phyloP scores from a whole-genome alignment of 2,797 vertebrate genomes.

The Gouania willdenowi region DNA sequence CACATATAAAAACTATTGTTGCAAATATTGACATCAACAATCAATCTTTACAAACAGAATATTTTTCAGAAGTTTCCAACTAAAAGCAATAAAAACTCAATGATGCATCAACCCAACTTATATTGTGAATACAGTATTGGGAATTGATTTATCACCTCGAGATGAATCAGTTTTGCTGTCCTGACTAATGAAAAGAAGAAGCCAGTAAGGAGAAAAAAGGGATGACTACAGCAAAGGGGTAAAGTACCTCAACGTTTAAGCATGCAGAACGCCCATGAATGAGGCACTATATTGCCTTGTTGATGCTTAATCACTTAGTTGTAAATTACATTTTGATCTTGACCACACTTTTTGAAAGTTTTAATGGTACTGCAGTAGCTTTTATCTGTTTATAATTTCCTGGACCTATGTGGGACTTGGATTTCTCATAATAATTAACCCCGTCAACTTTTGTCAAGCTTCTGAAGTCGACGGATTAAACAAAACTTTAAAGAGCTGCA shows the following conservation, averaged over 20 bases:
- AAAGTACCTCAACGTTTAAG: no score
- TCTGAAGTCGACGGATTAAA: slow-evolving; percentile 9
- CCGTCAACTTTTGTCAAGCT: slow-evolving; percentile 27
- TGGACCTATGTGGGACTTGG: slow-evolving; percentile 25
- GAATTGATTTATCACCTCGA: not conserved
- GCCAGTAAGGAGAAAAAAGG: not conserved
- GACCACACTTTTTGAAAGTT: no score
- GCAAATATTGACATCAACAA: no score
- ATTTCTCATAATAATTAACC: slow-evolving; percentile 56
- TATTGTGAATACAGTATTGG: no score
- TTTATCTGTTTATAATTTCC: slow-evolving; percentile 33
- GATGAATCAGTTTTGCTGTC: slow-evolving; percentile 24
- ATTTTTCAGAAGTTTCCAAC: no score
- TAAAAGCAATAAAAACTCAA: no score
- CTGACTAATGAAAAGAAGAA: slow-evolving; percentile 15
- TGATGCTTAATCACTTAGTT: slow-evolving; percentile 2
- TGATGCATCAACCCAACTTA: no score
- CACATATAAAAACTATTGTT: no score
- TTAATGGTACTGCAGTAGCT: slow-evolving; percentile 41
- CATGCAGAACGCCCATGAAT: no score
- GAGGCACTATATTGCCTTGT: not conserved
- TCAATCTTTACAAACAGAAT: no score
- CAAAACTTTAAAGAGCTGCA: slow-evolving; percentile 10
- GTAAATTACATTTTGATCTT: slow-evolving; percentile 3
- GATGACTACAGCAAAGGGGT: no score